Base-by-base conservation (phyloP, 2,113 vertebrate genomes). In the Poeciliopsis turrubarensis region DNA sequence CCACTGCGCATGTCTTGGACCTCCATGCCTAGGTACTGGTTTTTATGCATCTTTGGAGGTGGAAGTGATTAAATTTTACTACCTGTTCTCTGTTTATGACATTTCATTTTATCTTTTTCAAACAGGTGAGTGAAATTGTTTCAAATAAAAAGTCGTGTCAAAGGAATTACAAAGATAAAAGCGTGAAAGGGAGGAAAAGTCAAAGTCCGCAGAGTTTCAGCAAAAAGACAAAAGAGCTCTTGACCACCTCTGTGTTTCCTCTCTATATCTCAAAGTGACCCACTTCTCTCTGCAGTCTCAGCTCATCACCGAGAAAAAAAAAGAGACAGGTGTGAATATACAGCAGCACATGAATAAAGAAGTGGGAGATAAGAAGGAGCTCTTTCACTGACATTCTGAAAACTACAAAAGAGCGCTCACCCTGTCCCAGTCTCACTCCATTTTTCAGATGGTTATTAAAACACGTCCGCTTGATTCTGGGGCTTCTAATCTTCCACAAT, bases 331-430 rank as follows among this genome's bases (percentile, higher is more conserved):
- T 61, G 72, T 9, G 61, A 60, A 79, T 66, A 80, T 57, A 87
- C 86, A 81, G 68, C 83, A 72, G 69, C 26, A 29, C 65, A 82
- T 86, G 87, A 88, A 89, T 85, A 82, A 86, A 84, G 73, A 72
- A 80, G 75, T 15, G 22, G 70, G 14, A 84, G 88, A 91, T 89
- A 88, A 88, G 80, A 80, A 80, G 54, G 61, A 79, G 37, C 75
- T 70, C 77, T 68, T 65, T 85, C 77, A 78, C 81, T 70, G 47
- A 73, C 76, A 77, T 62, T 80, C 47, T 31, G 30, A 78, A 75
- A 81, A 54, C 70, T 74, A 71, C 70, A 86, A 86, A 83, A 80
- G 9, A 66, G 76, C 73, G 11, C 65, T 63, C 68, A 83, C 79
- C 72, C 68, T 13, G 31, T 70, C 70, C 22, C 22, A 1, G 70